Base-by-base conservation (phyloP, 2,888 invertebrate genomes). In the Limnephilus marmoratus region DNA sequence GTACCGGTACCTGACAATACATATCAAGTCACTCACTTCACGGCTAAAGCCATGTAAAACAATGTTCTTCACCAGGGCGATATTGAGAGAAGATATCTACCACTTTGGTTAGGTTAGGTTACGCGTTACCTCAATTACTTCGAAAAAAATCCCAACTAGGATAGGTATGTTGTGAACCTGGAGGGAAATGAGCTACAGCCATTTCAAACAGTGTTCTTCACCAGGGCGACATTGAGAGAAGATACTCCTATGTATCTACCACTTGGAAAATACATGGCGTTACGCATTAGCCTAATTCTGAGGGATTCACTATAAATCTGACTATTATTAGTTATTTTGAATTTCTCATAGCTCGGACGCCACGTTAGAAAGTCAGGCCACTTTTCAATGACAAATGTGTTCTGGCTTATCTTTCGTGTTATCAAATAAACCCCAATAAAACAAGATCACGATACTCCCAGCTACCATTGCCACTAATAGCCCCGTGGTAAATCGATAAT, bases 401-500 rank as follows among this genome's bases (percentile, higher is more conserved):
- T 49, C 45, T 24, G 18, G 29, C 91, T 91, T 91, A 91, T 91
- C 91, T 91, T 31, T 91, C 83, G 31, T 83, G 83, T 89, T 41
- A 91, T 89, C 91, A 41, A 89, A 91, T 82, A 83, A 37, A 85
- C 83, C 83, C 85, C 88, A 83, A 89, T 41, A 88, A 86, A 45
- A 91, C 89, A 86, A 91, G 80, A 37, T 49, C 80, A 45, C 31
- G 49, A 37, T 68, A 68, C 68, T 68, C 68, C 68, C 68, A n/a
- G 68, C 68, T 68, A 68, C 68, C 68, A 68, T n/a, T 68, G 68
- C 68, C 37, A 80, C 82, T 92, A 90, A 92, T 92, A 90, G 90
- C 45, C 34, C 90, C 53, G 86, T 91, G 82, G 90, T 86, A 86
- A 91, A 93, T 81, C 91, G 86, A 87, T 91, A 91, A 91, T 93